These are phyloP conservation scores for Enteromius mattozi DNA, from an alignment of 2,797 vertebrate species.

Conservation along the genomic window DNA sequence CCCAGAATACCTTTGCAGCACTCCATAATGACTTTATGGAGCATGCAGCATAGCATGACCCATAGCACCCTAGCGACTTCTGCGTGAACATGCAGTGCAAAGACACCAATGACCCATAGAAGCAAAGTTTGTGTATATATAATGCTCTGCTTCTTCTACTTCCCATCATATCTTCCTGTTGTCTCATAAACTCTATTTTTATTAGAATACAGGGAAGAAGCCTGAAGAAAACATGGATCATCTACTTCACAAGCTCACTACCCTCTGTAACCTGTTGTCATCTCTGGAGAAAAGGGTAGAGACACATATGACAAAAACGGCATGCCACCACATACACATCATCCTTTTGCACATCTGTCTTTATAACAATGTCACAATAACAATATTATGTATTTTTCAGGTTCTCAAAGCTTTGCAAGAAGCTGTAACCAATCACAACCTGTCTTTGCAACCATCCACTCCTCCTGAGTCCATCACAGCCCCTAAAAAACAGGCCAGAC, in stretches of 20 bases:
- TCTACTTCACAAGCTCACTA: constrained; percentile 83
- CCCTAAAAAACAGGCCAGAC: constrained; percentile 66
- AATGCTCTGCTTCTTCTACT: neutral
- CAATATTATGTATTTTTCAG: constrained; percentile 61
- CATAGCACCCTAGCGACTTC: neutral
- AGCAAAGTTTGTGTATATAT: neutral
- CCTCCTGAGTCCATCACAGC: constrained; percentile 66
- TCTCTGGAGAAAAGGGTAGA: constrained; percentile 85
- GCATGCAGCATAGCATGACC: neutral
- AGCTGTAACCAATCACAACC: constrained; percentile 80
- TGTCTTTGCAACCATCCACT: constrained; percentile 73
- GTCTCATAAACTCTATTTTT: constrained; percentile 21
- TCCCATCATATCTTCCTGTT: neutral
- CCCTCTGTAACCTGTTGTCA: constrained; percentile 83
- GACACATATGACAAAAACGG: neutral
- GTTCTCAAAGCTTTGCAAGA: constrained; percentile 83
- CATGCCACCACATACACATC: constrained; percentile 3
- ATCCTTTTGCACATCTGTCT: constrained; percentile 5
- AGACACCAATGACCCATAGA: neutral
- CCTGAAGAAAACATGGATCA: constrained; percentile 81
- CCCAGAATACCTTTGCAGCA: neutral
- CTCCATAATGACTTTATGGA: neutral
- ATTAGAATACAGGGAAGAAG: constrained; percentile 65
- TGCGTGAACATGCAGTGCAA: neutral
- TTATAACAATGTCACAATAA: neutral